A percentile compares a stretch with the other conserved stretches of the same genome.
phyloP scores from a whole-genome alignment of 2,888 invertebrate species.

The Eilema depressum region DNA sequence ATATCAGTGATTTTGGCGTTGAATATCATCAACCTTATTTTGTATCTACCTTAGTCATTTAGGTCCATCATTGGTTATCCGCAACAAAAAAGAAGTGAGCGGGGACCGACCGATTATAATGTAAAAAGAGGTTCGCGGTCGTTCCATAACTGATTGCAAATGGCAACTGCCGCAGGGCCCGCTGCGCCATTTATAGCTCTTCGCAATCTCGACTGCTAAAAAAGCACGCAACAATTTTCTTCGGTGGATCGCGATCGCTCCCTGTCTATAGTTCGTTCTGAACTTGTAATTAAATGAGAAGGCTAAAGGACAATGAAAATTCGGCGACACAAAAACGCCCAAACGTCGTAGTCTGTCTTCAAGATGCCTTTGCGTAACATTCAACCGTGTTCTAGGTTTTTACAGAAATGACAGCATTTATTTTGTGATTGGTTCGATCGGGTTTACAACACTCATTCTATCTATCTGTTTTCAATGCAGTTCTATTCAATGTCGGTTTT shows the following conservation, averaged over 20 bases:
- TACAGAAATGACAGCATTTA: conserved; percentile 27
- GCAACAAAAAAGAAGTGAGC: conserved; percentile 75
- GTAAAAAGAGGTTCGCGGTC: conserved; percentile 84
- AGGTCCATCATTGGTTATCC: conserved; percentile 68
- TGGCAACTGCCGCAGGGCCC: conserved; percentile 82
- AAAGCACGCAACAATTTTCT: conserved; percentile 79
- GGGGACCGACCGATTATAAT: conserved; percentile 83
- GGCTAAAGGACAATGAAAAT: conserved; percentile 65
- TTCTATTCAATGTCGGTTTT: conserved; percentile 27
- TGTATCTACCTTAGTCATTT: conserved; percentile 74
- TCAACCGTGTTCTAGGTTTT: conserved; percentile 59
- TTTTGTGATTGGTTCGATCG: conserved; percentile 15
- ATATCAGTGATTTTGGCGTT: conserved; percentile 29
- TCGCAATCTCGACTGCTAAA: conserved; percentile 82
- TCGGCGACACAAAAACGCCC: conserved; percentile 62
- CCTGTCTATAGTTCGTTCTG: conserved; percentile 70
- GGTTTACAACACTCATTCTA: conserved; percentile 32
- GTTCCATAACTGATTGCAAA: conserved; percentile 87
- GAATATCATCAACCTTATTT: conserved; percentile 56
- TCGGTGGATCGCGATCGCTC: conserved; percentile 68
- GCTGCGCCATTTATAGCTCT: conserved; percentile 81
- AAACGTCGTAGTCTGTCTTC: conserved; percentile 60
- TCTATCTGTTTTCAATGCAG: conserved; percentile 26
- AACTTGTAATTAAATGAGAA: conserved; percentile 68
- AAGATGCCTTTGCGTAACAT: conserved; percentile 74